Percentiles rank a stretch among this genome's conserved stretches.
Evolutionary conservation across 2,888 invertebrate species (phyloP).

Genomic region (Glaucopsyche alexis): DNA sequence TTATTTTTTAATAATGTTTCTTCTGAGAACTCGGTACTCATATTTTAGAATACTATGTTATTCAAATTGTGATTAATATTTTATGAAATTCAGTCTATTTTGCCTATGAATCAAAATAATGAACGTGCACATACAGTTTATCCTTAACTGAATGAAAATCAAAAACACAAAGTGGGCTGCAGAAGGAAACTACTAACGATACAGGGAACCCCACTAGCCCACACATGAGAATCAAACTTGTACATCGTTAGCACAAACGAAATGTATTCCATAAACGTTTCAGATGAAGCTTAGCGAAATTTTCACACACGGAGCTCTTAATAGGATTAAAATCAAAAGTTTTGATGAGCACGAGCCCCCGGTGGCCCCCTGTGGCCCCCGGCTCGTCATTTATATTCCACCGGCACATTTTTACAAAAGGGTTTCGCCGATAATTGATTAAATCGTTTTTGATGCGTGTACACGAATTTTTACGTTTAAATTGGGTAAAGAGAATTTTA

Average conservation of each 20-base stretch:
- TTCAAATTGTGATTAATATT: no score
- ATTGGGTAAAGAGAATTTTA: constrained; percentile 3
- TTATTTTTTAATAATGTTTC: no score
- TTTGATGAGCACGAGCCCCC: constrained; percentile 25
- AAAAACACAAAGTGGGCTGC: not conserved
- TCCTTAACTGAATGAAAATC: not conserved
- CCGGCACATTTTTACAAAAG: constrained; percentile 16
- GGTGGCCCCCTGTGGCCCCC: not conserved
- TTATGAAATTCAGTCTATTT: no score
- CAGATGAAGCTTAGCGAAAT: constrained; percentile 20
- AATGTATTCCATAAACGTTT: constrained; percentile 18
- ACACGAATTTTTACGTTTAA: not conserved
- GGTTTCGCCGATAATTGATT: constrained; percentile 13
- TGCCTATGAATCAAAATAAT: no score
- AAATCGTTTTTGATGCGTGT: constrained; percentile 19
- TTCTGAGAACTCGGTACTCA: no score
- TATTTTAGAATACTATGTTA: no score
- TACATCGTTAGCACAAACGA: constrained; percentile 3
- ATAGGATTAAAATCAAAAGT: constrained; percentile 32
- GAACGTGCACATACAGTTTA: no score
- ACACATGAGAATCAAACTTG: not conserved
- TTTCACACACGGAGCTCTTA: constrained; percentile 31
- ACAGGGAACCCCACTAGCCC: not conserved
- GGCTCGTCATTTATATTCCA: constrained; percentile 1
- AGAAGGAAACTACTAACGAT: not conserved